phyloP scores from a whole-genome alignment of 2,797 vertebrate genomes.

The Oryzias sinensis region DNA sequence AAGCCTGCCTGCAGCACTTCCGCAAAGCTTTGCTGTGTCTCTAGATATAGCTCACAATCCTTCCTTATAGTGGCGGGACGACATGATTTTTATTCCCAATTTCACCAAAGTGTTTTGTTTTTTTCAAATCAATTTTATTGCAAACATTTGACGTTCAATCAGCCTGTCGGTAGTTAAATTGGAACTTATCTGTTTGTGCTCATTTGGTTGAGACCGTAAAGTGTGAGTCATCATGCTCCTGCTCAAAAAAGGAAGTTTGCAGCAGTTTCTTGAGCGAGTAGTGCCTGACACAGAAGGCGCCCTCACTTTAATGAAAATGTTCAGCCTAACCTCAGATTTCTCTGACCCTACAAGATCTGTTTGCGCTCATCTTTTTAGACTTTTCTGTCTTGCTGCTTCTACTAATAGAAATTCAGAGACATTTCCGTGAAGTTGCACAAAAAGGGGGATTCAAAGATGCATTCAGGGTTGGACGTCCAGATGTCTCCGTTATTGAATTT shows the following conservation, averaged over 20 bases:
- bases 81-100: background rate
- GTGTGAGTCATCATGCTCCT: constrained; percentile 52
- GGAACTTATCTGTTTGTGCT: constrained; percentile 4
- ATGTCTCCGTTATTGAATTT: constrained; percentile 18
- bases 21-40: constrained; percentile 23
- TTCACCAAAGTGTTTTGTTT: background rate
- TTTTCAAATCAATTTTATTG: no score
- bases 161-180: no score
- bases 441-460: no score
- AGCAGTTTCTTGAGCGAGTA: constrained; percentile 20
- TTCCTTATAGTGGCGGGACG: background rate
- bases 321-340: background rate
- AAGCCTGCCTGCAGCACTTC: constrained; percentile 50
- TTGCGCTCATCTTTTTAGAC: no score
- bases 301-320: background rate
- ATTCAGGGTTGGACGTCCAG: background rate
- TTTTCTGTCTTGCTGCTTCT: no score
- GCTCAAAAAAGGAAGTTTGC: constrained; percentile 58
- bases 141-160: no score
- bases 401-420: no score
- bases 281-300: constrained; percentile 2
- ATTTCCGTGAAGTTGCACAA: no score
- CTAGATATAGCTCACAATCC: background rate
- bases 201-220: constrained; percentile 40
- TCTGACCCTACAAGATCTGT: background rate